Conservation (phyloP, 2,113 vertebrate species). For the Rhipidura dahli region DNA sequence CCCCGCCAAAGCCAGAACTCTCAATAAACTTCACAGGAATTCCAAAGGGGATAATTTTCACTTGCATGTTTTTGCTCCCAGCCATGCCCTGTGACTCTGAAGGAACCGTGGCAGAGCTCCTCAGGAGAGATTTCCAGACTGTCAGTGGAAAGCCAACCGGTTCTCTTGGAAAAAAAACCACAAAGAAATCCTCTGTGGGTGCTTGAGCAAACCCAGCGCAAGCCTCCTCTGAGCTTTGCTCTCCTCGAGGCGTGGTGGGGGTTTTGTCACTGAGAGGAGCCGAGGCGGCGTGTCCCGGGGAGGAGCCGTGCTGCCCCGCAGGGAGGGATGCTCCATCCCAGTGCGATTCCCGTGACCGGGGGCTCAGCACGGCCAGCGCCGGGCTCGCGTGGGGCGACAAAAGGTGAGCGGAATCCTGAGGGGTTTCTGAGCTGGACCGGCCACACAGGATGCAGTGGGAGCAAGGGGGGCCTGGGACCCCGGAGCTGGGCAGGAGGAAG, state of each 20-base stretch:
- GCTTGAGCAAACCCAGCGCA: background rate
- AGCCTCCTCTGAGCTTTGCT: background rate
- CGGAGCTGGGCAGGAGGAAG: background rate
- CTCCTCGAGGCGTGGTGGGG: rapidly evolving
- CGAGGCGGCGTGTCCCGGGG: background rate
- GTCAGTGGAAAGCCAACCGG: background rate
- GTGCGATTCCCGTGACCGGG: rapidly evolving
- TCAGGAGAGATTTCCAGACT: background rate
- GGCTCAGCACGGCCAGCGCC: rapidly evolving
- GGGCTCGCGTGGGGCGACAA: rapidly evolving
- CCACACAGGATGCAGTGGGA: rapidly evolving
- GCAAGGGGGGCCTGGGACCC: background rate
- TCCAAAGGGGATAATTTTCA: background rate
- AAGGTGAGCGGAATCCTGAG: background rate
- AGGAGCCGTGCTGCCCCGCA: background rate
- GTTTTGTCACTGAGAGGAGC: background rate
- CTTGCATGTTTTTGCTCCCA: background rate
- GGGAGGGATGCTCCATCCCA: background rate
- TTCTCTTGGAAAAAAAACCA: background rate
- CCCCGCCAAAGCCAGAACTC: background rate
- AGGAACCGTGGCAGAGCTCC: background rate
- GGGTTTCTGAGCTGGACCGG: rapidly evolving
- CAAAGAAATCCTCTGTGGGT: background rate
- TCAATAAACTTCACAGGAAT: background rate
- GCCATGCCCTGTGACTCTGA: background rate